These are phyloP conservation scores for Sinodicranocentrus sp. DNA, from an alignment of 2,888 invertebrate genomes.

Conservation along the genomic window DNA sequence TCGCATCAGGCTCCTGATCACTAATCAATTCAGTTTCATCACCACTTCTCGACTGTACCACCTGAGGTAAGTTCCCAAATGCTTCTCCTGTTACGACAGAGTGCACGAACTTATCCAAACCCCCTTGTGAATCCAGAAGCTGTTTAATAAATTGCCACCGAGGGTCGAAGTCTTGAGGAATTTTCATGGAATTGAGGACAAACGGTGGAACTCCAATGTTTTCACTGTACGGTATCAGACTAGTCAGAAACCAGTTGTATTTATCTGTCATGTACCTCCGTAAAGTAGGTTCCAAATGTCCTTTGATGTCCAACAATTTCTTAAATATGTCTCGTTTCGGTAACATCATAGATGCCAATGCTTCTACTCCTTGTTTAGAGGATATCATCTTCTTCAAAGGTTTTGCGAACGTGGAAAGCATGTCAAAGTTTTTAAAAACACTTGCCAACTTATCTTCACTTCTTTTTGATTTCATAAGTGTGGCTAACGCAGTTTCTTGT, in stretches of 20 bases:
- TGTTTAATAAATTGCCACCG: constrained; percentile 73
- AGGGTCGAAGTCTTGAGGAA: constrained; percentile 72
- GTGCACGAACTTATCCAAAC: constrained; percentile 40
- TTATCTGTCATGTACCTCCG: constrained; percentile 71
- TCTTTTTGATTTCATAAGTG: not conserved
- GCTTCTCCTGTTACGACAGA: constrained; percentile 12
- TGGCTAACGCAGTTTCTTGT: not conserved
- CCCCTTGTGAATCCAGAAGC: constrained; percentile 62
- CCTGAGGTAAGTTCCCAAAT: constrained; percentile 9
- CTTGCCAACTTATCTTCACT: constrained; percentile 44
- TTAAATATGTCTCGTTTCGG: constrained; percentile 65
- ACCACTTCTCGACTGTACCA: constrained; percentile 59
- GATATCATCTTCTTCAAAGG: constrained; percentile 48
- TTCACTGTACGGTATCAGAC: constrained; percentile 73
- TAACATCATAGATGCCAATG: constrained; percentile 52
- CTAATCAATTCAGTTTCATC: constrained; percentile 74
- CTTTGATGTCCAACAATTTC: constrained; percentile 68
- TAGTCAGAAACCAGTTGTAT: constrained; percentile 74
- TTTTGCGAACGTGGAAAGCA: constrained; percentile 11
- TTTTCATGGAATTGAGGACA: constrained; percentile 75
- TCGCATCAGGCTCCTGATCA: constrained; percentile 75
- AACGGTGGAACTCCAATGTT: constrained; percentile 73
- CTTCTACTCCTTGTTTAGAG: constrained; percentile 44
- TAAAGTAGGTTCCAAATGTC: constrained; percentile 72
- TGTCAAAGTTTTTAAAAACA: constrained; percentile 50